Evolutionary conservation across 1,140 invertebrate species (phyloP), one percentile per base, ranked within the genome.

Genomic region (Saccostrea echinata): DNA sequence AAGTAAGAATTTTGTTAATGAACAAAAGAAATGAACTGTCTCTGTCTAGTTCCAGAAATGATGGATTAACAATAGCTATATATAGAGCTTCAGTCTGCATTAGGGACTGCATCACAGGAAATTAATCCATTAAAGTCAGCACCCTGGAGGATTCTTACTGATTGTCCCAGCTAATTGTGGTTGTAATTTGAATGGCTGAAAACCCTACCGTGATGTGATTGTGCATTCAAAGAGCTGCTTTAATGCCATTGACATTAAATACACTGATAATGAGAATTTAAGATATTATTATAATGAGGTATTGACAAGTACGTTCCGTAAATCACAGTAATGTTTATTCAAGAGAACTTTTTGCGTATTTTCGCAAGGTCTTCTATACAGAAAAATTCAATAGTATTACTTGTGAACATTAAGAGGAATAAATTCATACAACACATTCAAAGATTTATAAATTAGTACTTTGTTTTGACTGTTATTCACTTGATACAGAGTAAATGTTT

Each of bases 81-180:
- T 76, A 30, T 30, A 30, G 27, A 27, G 68, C 13, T 76, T 76
- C 13, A 76, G 24, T 18, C 27, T 30, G 55, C n/a, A n/a, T 61
- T 3, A 6, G 55, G 55, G 55, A 61, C 55, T 61, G 68, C 68
- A 76, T 27, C 16, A 33, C 68, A 76, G 68, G 68, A 76, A 33
- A 30, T 76, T 76, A 27, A 76, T 76, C 68, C 68, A 76, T 76
- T 76, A 30, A 27, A 76, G 30, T 76, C 27, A 76, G 1, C 13
- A 2, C 11, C 33, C 27, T 76, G 55, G 27, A 33, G 24, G 68
- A 33, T 55, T 53, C 51, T 55, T 24, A 30, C 21, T 84, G 82
- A 27, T 33, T 53, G 18, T 18, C 11, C 30, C 27, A 21, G 27
- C 82, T 53, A 76, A 76, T 16, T 76, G 68, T 76, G 27, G 13